Percentiles rank a stretch among this genome's conserved stretches.
Conservation (phyloP, 2,797 vertebrate genomes). For the Podargus strigoides region DNA sequence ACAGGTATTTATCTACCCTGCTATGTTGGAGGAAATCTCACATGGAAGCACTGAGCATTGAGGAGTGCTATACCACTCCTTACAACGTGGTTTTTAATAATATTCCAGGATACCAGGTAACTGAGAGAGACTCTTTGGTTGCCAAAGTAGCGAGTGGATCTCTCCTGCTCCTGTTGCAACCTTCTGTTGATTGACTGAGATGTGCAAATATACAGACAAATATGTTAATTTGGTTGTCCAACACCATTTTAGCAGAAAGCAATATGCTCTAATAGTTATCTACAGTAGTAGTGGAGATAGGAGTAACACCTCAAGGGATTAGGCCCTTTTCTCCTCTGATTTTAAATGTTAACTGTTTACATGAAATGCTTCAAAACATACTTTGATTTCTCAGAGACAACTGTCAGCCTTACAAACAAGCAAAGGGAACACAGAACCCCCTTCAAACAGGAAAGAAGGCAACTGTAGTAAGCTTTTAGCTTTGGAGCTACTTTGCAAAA, state of each 20-base stretch:
- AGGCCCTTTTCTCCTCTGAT: neutral
- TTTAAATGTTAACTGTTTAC: neutral
- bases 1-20: neutral
- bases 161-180: neutral
- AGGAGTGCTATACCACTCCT: neutral
- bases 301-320: neutral
- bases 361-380: neutral
- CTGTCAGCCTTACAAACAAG: neutral
- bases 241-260: neutral
- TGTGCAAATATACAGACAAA: neutral
- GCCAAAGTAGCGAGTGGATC: neutral
- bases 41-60: neutral
- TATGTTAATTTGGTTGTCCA: neutral
- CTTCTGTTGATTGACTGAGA: neutral
- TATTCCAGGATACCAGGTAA: neutral
- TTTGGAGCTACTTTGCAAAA: neutral
- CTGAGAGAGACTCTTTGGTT: neutral
- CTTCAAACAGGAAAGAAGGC: neutral
- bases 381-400: neutral
- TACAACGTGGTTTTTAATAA: neutral
- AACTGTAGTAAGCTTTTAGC: neutral
- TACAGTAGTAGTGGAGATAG: neutral
- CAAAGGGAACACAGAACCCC: neutral
- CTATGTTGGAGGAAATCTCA: neutral
- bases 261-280: neutral